These are phyloP conservation scores for Smittia sp. DNA, from an alignment of 2,888 invertebrate species.

Conservation along the genomic window DNA sequence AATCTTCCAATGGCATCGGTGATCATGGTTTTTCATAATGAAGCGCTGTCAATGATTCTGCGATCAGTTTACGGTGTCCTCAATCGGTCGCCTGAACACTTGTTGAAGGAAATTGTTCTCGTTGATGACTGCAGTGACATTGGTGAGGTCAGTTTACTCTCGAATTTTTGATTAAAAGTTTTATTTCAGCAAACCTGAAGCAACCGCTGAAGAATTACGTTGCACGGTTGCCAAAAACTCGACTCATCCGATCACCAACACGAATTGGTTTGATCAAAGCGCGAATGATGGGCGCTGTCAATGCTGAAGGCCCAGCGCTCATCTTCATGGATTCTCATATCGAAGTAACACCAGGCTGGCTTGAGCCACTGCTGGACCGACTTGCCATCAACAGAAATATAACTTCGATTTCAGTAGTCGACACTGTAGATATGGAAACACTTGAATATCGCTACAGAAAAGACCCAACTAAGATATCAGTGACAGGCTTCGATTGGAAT, in stretches of 20 bases:
- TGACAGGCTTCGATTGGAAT: conserved; percentile 41
- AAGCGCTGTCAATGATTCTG: conserved; percentile 29
- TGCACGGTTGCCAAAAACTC: background rate
- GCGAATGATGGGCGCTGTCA: conserved; percentile 44
- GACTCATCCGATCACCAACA: conserved; percentile 24
- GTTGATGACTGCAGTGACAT: conserved; percentile 34
- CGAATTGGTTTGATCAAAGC: conserved; percentile 45
- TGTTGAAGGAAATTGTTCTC: conserved; percentile 28
- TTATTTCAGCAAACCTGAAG: background rate
- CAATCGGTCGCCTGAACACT: conserved; percentile 15
- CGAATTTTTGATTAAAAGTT: background rate
- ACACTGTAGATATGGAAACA: conserved; percentile 48
- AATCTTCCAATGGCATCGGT: conserved; percentile 25
- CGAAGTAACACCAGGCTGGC: conserved; percentile 45
- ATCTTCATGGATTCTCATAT: conserved; percentile 47
- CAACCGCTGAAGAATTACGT: conserved; percentile 17
- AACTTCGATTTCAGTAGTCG: conserved; percentile 50
- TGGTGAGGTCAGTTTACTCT: background rate
- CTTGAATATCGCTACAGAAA: conserved; percentile 46
- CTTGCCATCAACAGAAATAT: conserved; percentile 43
- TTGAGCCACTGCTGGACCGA: conserved; percentile 49
- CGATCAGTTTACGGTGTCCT: conserved; percentile 25
- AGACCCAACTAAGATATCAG: conserved; percentile 32
- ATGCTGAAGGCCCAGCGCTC: conserved; percentile 44
- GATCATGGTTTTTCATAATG: conserved; percentile 41